phyloP scores from a whole-genome alignment of 2,888 invertebrate species.

The Cataglyphis altisquamis region DNA sequence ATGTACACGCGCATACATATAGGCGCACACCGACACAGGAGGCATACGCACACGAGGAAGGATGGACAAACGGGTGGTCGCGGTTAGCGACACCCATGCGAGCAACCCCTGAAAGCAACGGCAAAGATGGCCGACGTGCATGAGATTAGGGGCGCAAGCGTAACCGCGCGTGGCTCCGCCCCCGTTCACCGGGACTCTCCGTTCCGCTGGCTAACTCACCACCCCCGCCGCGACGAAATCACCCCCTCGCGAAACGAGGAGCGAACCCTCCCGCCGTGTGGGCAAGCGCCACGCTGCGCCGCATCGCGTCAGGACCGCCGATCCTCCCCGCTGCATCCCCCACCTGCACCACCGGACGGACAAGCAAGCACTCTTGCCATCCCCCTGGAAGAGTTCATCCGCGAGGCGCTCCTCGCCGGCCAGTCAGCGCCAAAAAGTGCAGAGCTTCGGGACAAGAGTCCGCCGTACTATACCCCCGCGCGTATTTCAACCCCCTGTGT shows the following conservation, averaged over 20 bases:
- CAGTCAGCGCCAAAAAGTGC: conserved; percentile 82
- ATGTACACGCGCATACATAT: background rate
- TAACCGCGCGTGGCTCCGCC: conserved; percentile 69
- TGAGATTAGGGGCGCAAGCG: conserved; percentile 78
- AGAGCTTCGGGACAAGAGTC: conserved; percentile 70
- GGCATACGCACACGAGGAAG: conserved; percentile 66
- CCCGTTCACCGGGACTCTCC: conserved; percentile 59
- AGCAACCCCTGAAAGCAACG: conserved; percentile 72
- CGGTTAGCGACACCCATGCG: conserved; percentile 81
- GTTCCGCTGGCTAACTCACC: conserved; percentile 63
- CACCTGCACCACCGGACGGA: conserved; percentile 52
- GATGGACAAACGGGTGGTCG: conserved; percentile 80
- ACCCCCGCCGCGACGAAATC: conserved; percentile 17
- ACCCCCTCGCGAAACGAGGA: conserved; percentile 55
- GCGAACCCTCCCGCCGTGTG: conserved; percentile 69
- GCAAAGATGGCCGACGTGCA: conserved; percentile 82
- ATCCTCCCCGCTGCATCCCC: conserved; percentile 59
- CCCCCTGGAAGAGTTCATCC: conserved; percentile 76
- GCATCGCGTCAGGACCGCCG: conserved; percentile 62
- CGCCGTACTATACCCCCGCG: conserved; percentile 57
- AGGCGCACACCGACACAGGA: background rate
- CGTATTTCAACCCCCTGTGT: conserved; percentile 31
- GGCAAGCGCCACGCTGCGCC: conserved; percentile 68
- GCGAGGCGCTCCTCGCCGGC: conserved; percentile 80
- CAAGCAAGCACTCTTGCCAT: conserved; percentile 60